Conservation (phyloP, 2,797 vertebrate species). For the Macrochelys suwanniensis region DNA sequence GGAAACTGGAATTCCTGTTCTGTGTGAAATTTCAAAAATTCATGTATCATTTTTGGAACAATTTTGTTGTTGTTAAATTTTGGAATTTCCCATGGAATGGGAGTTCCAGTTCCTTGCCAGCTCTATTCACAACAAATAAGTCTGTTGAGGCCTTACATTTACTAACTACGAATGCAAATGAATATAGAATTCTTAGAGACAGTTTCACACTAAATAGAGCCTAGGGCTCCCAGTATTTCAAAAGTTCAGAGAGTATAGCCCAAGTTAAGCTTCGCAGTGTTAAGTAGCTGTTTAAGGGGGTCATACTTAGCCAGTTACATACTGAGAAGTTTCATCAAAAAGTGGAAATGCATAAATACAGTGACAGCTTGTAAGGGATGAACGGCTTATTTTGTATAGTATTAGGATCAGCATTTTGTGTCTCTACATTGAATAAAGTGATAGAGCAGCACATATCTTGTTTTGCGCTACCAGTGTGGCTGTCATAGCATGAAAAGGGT, state of each 20-base stretch:
- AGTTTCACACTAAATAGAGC: constrained; percentile 4
- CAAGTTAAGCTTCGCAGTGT: background rate
- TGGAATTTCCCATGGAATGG: background rate
- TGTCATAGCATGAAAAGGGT: constrained; percentile 4
- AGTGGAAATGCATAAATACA: constrained; percentile 13
- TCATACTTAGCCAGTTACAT: background rate
- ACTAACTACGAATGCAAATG: background rate
- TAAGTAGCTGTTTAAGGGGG: background rate
- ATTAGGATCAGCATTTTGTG: background rate
- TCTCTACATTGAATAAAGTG: constrained; percentile 2
- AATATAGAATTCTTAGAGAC: background rate
- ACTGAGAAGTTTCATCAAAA: background rate
- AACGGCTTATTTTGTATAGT: background rate
- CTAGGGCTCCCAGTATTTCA: background rate
- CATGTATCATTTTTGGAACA: background rate
- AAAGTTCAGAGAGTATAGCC: background rate
- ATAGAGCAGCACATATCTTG: background rate
- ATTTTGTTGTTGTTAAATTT: background rate
- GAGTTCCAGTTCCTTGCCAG: background rate
- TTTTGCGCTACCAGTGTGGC: constrained; percentile 26
- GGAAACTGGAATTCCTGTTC: background rate
- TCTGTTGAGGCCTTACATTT: background rate
- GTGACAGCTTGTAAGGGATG: background rate
- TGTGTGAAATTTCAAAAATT: background rate
- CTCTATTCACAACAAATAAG: background rate